Conservation (phyloP, 2,113 vertebrate species). For the Lagenorhynchus albirostris region DNA sequence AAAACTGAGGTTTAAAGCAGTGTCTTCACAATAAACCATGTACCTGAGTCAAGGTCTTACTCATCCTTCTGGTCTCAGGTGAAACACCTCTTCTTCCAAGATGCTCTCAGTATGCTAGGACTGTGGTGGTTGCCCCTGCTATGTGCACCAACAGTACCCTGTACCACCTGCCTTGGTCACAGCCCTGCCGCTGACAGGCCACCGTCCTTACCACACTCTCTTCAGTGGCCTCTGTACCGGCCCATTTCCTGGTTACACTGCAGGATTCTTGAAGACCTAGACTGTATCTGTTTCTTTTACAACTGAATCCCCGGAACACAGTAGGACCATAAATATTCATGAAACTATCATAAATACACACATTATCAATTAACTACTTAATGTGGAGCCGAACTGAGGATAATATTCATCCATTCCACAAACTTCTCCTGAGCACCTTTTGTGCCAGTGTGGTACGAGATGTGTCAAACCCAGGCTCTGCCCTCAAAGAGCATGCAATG, state of each 20-base stretch:
- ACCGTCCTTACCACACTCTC: neutral
- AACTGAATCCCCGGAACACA: neutral
- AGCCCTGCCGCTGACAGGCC: neutral
- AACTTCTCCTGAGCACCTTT: neutral
- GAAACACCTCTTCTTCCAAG: neutral
- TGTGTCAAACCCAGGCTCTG: neutral
- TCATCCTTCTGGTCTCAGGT: neutral
- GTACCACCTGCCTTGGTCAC: neutral
- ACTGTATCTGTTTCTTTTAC: neutral
- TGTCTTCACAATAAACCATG: neutral
- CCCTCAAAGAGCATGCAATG: neutral
- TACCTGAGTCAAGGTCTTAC: neutral
- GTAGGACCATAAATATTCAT: neutral
- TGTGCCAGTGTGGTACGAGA: neutral
- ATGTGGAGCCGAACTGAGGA: neutral
- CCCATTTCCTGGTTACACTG: neutral
- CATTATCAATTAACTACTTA: constrained; percentile 14
- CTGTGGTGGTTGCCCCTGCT: neutral
- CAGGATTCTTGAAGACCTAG: neutral
- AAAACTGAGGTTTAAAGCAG: neutral
- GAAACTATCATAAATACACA: neutral
- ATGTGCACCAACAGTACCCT: neutral
- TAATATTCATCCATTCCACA: neutral
- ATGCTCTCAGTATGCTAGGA: neutral
- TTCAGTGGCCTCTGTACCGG: neutral